These are phyloP conservation scores for Baryphthengus martii DNA, from an alignment of 2,113 vertebrate genomes.

Conservation along the genomic window DNA sequence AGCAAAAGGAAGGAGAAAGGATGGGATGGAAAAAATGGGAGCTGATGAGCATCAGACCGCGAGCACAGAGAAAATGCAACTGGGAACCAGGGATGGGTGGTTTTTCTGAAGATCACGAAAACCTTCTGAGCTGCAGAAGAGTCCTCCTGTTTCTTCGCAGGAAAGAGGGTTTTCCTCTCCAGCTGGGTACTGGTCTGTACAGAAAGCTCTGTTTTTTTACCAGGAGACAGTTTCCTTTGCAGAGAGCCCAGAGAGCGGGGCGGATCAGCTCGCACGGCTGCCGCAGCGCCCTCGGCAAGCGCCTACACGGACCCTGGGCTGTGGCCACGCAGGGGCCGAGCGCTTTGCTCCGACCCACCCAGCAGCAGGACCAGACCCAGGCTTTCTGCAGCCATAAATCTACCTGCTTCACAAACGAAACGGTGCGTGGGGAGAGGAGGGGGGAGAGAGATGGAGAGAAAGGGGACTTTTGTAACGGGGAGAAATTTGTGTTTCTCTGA, in stretches of 20 bases:
- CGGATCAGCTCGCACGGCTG: background rate
- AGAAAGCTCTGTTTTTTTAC: background rate
- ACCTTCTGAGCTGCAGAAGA: background rate
- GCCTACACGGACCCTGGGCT: background rate
- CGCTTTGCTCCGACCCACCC: background rate
- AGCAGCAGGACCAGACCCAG: background rate
- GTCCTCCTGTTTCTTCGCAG: background rate
- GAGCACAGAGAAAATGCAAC: background rate
- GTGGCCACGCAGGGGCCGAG: background rate
- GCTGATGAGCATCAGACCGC: background rate
- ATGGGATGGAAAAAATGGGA: background rate
- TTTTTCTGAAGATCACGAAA: background rate
- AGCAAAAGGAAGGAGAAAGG: background rate
- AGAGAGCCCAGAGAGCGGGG: background rate
- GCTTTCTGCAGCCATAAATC: conserved; percentile 12
- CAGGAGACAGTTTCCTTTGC: conserved; percentile 33
- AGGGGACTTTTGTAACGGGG: conserved; percentile 29
- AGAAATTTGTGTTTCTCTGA: conserved; percentile 74
- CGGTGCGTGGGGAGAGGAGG: background rate
- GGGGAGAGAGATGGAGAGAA: background rate
- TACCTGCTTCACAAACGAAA: conserved; percentile 18
- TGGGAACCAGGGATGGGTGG: fast-evolving
- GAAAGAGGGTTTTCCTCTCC: background rate
- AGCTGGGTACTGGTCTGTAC: background rate
- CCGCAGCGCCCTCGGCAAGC: conserved; percentile 6